phyloP scores from a whole-genome alignment of 2,797 vertebrate species.

The Avahi laniger region DNA sequence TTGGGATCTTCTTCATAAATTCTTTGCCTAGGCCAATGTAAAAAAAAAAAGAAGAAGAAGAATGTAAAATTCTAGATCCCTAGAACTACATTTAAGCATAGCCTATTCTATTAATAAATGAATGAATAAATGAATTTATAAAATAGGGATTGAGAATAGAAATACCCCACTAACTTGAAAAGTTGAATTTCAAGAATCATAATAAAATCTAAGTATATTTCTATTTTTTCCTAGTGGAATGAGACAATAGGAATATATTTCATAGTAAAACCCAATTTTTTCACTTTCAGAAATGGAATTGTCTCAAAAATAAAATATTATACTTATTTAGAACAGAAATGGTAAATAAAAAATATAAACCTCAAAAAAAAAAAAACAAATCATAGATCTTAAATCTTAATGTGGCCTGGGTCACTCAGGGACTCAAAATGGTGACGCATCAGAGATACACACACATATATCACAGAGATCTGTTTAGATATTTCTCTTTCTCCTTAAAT shows the following conservation, averaged over 20 bases:
- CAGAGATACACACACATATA: neutral
- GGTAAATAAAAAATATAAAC: neutral
- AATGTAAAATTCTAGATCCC: neutral
- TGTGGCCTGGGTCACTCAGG: neutral
- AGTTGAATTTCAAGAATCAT: constrained; percentile 10
- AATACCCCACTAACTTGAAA: neutral
- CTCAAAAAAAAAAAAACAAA: neutral
- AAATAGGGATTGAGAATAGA: neutral
- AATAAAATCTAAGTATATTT: constrained; percentile 21
- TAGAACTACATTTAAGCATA: neutral
- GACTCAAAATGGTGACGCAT: neutral
- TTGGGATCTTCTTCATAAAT: too few relatives aligned
- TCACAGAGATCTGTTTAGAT: neutral
- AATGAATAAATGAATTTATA: neutral
- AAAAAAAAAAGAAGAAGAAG: neutral
- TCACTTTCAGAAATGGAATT: neutral
- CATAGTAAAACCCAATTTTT: neutral
- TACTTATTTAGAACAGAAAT: neutral
- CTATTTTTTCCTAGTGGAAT: neutral
- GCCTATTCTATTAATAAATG: neutral
- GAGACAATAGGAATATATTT: neutral
- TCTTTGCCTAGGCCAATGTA: too few relatives aligned
- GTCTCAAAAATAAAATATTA: neutral
- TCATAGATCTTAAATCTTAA: neutral
- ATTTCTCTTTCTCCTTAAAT: neutral